Evolutionary conservation across 2,888 invertebrate genomes (phyloP).

Genomic region (Galerucella pusilla): DNA sequence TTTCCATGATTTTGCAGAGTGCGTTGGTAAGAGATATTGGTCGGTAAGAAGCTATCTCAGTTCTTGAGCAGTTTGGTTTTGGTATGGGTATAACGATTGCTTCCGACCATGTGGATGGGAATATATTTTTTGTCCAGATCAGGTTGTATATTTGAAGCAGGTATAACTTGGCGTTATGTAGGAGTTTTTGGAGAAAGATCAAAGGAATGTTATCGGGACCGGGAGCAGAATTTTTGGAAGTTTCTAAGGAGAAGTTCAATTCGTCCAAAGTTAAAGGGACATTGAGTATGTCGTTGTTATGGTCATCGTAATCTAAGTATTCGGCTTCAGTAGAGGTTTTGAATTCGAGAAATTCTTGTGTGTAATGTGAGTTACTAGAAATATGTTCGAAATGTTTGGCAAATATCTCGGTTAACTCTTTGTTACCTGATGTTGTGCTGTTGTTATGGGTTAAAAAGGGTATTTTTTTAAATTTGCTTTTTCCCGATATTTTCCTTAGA

Average conservation of each 20-base stretch:
- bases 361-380: neutral
- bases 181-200: constrained; percentile 24
- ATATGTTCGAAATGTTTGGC: neutral
- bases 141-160: constrained; percentile 21
- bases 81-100: constrained; percentile 18
- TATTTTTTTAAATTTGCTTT: neutral
- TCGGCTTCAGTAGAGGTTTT: neutral
- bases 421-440: neutral
- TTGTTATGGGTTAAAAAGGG: neutral
- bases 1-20: constrained; percentile 10
- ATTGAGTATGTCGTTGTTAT: neutral
- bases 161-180: neutral
- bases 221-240: constrained; percentile 4
- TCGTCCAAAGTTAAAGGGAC: neutral
- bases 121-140: neutral
- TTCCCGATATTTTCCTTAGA: constrained; percentile 4
- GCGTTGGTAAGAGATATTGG: constrained; percentile 23
- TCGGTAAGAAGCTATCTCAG: constrained; percentile 19
- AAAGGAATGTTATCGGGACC: constrained; percentile 25
- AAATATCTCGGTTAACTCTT: constrained; percentile 6
- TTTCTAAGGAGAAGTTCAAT: neutral
- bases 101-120: constrained; percentile 7
- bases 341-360: neutral
- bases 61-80: constrained; percentile 15
- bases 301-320: neutral